These are phyloP conservation scores for Cepphus grylle DNA, from an alignment of 2,113 vertebrate genomes.

Conservation along the genomic window DNA sequence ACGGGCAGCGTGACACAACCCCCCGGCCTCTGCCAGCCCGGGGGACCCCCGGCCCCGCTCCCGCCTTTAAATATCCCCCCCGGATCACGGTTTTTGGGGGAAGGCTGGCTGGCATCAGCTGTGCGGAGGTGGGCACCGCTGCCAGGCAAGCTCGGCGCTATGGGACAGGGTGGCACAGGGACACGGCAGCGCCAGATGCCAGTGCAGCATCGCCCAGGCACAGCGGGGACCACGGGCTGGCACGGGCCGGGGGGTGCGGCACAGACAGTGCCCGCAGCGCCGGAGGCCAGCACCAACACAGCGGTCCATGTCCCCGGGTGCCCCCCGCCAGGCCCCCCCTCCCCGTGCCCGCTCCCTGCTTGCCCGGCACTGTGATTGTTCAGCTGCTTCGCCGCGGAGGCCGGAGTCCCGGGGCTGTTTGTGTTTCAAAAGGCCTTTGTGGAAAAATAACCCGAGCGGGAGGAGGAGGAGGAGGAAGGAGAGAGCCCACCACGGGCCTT, in stretches of 20 bases:
- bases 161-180: background rate
- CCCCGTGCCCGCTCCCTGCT: conserved; percentile 34
- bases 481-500: background rate
- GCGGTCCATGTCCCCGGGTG: background rate
- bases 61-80: background rate
- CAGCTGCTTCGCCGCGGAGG: conserved; percentile 59
- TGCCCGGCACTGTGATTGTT: conserved; percentile 52
- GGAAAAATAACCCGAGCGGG: conserved; percentile 54
- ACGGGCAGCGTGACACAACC: conserved; percentile 47
- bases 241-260: background rate
- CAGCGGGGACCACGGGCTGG: background rate
- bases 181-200: background rate
- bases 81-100: fast-evolving
- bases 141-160: background rate
- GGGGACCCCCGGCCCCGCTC: background rate
- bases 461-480: conserved; percentile 27
- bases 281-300: background rate
- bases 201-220: background rate
- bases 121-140: background rate
- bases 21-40: background rate
- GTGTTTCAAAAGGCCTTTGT: conserved; percentile 65
- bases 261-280: fast-evolving
- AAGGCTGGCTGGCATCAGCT: background rate
- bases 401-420: conserved; percentile 54
- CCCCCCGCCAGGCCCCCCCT: background rate